Evolutionary conservation across 2,888 invertebrate genomes (phyloP).

Genomic region (Dysmachus trigonus): DNA sequence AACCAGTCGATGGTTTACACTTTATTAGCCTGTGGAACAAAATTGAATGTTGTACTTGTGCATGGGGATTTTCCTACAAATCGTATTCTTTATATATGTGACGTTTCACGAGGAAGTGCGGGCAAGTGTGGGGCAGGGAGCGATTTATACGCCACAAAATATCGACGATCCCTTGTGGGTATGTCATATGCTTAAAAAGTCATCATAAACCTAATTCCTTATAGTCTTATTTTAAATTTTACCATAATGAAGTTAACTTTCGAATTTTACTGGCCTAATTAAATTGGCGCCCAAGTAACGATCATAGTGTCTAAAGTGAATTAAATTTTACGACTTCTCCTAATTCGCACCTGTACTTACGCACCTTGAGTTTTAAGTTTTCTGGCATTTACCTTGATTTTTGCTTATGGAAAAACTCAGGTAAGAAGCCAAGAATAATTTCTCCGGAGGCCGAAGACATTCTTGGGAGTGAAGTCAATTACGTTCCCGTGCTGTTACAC

Average conservation of each 20-base stretch:
- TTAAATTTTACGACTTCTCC: neutral
- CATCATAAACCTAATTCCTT: neutral
- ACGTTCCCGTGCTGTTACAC: neutral
- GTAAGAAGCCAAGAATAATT: constrained; percentile 25
- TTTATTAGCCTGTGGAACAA: too few relatives aligned
- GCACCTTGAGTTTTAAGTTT: neutral
- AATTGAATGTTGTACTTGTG: too few relatives aligned
- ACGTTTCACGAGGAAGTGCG: too few relatives aligned
- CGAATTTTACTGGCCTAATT: neutral
- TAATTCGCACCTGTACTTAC: neutral
- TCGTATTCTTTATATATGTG: too few relatives aligned
- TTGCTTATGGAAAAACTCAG: neutral
- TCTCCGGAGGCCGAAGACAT: neutral
- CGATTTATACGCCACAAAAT: too few relatives aligned
- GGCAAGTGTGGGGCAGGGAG: too few relatives aligned
- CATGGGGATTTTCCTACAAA: too few relatives aligned
- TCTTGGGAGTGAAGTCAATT: neutral
- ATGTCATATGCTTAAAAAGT: neutral
- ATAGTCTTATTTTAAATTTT: neutral
- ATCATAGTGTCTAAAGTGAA: neutral
- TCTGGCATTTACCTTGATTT: neutral
- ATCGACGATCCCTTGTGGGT: too few relatives aligned
- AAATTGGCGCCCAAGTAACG: neutral
- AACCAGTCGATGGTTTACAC: too few relatives aligned
- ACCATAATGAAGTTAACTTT: neutral